These are phyloP conservation scores for Phymanthus crucifer DNA, from an alignment of 92 coral and sea anemone species.

Conservation along the genomic window DNA sequence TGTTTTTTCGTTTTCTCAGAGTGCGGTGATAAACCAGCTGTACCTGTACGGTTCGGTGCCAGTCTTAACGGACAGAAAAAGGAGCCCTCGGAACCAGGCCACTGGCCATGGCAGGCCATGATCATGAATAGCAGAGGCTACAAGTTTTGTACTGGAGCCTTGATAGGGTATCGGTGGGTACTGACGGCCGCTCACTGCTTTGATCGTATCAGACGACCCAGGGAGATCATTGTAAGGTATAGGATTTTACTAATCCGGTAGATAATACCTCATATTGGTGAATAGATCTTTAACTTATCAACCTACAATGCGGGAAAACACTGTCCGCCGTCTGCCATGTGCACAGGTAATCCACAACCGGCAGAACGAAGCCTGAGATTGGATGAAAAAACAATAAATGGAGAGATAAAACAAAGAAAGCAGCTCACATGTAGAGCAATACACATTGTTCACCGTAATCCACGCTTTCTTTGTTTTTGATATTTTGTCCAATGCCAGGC, in stretches of 20 bases:
- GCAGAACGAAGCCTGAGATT: too few relatives aligned
- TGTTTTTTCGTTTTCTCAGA: background rate
- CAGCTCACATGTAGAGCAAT: too few relatives aligned
- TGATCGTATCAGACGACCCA: constrained; percentile 32
- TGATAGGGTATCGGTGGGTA: constrained; percentile 20
- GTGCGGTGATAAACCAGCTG: constrained; percentile 8
- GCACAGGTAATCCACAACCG: too few relatives aligned
- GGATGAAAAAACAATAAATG: too few relatives aligned
- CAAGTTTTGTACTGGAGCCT: constrained; percentile 32
- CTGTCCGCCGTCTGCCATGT: too few relatives aligned
- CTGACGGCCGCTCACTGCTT: constrained; percentile 40
- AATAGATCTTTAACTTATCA: too few relatives aligned
- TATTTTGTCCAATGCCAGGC: too few relatives aligned
- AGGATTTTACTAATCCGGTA: background rate
- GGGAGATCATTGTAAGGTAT: constrained; percentile 33
- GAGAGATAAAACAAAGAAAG: too few relatives aligned
- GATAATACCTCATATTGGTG: background rate
- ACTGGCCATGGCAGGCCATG: constrained; percentile 48
- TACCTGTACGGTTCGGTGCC: constrained; percentile 1
- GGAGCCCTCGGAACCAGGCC: constrained; percentile 12
- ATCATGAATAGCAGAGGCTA: constrained; percentile 26
- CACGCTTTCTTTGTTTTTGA: too few relatives aligned
- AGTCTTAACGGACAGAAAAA: background rate
- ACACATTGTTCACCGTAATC: too few relatives aligned
- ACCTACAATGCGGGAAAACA: too few relatives aligned